Evolutionary conservation across 92 coral and sea anemone species (phyloP).

Genomic region (Pocillopora meandrina): DNA sequence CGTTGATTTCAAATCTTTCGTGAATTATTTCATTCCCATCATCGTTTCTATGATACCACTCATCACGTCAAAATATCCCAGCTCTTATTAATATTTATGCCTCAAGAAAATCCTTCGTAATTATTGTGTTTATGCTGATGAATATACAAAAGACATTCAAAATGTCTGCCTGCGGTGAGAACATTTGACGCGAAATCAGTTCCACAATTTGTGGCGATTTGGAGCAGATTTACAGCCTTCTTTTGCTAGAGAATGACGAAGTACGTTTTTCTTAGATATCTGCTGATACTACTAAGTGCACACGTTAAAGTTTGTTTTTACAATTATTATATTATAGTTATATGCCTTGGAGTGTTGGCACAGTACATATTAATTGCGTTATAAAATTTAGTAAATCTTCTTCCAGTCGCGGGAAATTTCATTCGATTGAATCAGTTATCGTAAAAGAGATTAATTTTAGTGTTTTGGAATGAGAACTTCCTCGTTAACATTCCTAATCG

Average conservation of each 20-base stretch:
- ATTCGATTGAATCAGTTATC: no score
- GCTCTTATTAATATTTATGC: slow-evolving; percentile 33
- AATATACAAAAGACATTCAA: not conserved
- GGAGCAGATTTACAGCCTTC: not conserved
- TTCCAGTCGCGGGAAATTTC: no score
- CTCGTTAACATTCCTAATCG: not conserved
- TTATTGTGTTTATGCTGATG: slow-evolving; percentile 20
- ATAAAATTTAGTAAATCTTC: not conserved
- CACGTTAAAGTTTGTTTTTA: not conserved
- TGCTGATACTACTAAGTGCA: not conserved
- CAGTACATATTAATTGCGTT: not conserved
- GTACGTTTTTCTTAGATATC: not conserved
- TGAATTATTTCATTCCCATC: not conserved
- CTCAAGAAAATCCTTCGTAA: not conserved
- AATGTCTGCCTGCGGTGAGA: not conserved
- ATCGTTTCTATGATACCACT: slow-evolving; percentile 32
- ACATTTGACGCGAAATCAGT: not conserved
- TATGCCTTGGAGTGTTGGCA: not conserved
- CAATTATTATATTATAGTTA: not conserved
- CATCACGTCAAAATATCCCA: slow-evolving; percentile 16
- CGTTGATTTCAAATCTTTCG: not conserved
- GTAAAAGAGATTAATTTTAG: not conserved
- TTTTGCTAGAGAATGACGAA: not conserved
- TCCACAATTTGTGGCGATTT: not conserved
- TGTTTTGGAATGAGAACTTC: not conserved